These are phyloP conservation scores for Tenualosa ilisha DNA, from an alignment of 2,797 vertebrate species.

Conservation along the genomic window DNA sequence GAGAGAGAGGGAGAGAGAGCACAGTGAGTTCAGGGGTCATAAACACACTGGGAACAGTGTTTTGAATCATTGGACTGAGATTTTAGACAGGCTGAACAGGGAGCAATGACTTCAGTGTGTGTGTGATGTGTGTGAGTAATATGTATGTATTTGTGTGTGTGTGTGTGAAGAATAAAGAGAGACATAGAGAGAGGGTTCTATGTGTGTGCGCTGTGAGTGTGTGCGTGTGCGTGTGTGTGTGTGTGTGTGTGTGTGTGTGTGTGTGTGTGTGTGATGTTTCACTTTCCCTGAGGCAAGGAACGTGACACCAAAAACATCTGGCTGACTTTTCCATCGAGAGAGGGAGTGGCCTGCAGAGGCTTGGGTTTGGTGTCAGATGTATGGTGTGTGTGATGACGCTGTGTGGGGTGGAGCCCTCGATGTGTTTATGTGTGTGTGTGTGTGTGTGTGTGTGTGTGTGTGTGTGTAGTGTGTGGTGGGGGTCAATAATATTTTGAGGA, in stretches of 20 bases:
- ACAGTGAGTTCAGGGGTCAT: not conserved
- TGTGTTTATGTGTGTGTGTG: constrained; percentile 13
- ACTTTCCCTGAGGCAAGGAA: constrained; percentile 11
- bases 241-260: too few species aligned
- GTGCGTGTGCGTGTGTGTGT: too few species aligned
- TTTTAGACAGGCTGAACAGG: not conserved
- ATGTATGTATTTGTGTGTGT: constrained; percentile 10
- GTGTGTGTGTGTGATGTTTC: constrained; percentile 7
- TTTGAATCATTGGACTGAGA: not conserved
- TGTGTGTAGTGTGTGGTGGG: not conserved
- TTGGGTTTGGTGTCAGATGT: not conserved
- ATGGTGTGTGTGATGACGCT: constrained; percentile 17
- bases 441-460: constrained; percentile 5
- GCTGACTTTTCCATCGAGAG: not conserved
- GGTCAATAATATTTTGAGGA: not conserved
- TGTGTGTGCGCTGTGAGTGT: not conserved
- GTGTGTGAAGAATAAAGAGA: not conserved
- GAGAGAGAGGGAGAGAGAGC: not conserved
- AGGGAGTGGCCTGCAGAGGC: not conserved
- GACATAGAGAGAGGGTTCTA: too few species aligned
- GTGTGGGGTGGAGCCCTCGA: not conserved
- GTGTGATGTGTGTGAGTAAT: not conserved
- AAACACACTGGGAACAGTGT: constrained; percentile 13
- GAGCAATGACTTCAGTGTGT: not conserved
- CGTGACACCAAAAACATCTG: constrained; percentile 19